Conservation (phyloP, 2,113 vertebrate genomes). For the Dasyornis broadbenti region DNA sequence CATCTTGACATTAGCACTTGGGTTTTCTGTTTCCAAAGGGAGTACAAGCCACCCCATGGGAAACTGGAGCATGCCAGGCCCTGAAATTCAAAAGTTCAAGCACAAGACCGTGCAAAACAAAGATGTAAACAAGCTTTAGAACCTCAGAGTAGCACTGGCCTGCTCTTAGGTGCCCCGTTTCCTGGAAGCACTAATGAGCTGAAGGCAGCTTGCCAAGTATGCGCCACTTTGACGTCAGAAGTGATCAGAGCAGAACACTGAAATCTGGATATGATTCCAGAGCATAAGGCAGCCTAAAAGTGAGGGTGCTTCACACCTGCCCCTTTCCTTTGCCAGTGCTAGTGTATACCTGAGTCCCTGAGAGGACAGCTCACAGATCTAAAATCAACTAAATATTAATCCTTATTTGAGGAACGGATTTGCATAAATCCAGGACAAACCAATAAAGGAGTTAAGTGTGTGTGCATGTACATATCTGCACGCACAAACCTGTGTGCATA, state of each 20-base stretch:
- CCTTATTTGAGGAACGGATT: background rate
- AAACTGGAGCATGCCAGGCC: background rate
- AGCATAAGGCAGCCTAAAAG: background rate
- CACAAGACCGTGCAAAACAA: background rate
- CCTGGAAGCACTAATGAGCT: constrained; percentile 45
- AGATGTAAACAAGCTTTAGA: constrained; percentile 4
- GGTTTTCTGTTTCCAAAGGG: background rate
- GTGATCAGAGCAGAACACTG: background rate
- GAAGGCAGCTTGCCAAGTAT: constrained; percentile 30
- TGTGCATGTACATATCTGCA: background rate
- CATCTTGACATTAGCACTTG: background rate
- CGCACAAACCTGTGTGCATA: fast-evolving
- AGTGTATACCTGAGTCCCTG: background rate
- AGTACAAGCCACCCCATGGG: background rate
- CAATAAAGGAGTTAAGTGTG: background rate
- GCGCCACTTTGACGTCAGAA: background rate
- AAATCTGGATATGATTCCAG: constrained; percentile 7
- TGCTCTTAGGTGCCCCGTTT: background rate
- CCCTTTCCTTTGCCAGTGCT: background rate
- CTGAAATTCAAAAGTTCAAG: background rate
- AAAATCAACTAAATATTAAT: background rate
- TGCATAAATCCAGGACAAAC: background rate
- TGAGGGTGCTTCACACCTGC: background rate
- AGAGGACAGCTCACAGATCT: background rate
- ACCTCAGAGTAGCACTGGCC: background rate